Percentiles rank a stretch among this genome's conserved stretches.
Evolutionary conservation across 2,888 invertebrate species (phyloP).

Genomic region (Oligia fasciuncula): DNA sequence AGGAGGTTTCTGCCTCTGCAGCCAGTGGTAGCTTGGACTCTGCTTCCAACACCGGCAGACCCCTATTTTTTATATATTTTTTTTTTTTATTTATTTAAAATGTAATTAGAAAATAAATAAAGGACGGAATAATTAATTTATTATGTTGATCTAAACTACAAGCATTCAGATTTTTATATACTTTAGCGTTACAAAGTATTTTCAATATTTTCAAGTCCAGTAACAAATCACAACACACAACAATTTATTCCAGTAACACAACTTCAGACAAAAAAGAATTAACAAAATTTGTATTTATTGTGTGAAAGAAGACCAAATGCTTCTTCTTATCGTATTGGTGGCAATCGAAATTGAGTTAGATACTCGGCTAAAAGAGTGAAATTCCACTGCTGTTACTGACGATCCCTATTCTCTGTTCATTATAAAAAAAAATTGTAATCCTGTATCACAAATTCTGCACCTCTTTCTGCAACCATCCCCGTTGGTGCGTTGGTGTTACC

Average conservation of each 20-base stretch:
- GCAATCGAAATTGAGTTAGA: background rate
- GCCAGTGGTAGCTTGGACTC: background rate
- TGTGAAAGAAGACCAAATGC: background rate
- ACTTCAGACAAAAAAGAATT: background rate
- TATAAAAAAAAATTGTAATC: slow-evolving; percentile 26
- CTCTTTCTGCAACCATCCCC: slow-evolving; percentile 95
- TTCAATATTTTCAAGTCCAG: background rate
- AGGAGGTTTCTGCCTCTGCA: background rate
- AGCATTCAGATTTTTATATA: background rate
- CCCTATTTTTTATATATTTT: background rate
- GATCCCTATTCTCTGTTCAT: background rate
- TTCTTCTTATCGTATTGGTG: background rate
- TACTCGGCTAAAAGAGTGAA: background rate
- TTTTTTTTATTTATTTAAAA: background rate
- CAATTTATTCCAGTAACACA: background rate
- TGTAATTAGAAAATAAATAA: too few species aligned
- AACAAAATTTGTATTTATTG: too few species aligned
- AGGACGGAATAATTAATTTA: too few species aligned
- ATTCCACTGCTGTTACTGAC: background rate
- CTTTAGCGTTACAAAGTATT: background rate
- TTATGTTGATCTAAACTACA: background rate
- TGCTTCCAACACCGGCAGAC: background rate
- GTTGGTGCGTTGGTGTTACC: slow-evolving; percentile 95
- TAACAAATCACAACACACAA: background rate
- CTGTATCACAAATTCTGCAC: slow-evolving; percentile 92